phyloP scores from a whole-genome alignment of 2,113 vertebrate genomes.

The Psammodynastes pulverulentus region DNA sequence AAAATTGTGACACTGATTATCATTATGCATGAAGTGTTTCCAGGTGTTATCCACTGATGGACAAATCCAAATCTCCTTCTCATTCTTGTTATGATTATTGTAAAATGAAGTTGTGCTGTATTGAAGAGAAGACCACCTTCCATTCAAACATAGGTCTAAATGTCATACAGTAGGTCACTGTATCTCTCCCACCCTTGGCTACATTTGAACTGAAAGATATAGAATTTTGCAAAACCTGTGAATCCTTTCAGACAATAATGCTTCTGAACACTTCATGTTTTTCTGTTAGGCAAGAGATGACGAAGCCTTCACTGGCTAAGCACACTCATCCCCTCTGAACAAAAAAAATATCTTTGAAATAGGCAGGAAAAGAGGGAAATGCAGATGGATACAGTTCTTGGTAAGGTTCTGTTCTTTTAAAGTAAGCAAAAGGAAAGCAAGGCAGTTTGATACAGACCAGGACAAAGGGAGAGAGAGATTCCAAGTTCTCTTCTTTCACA shows the following conservation, averaged over 20 bases:
- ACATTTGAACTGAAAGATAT: not conserved
- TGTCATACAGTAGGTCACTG: not conserved
- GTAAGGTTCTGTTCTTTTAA: slow-evolving; percentile 16
- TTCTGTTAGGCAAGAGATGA: not conserved
- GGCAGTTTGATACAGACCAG: slow-evolving; percentile 18
- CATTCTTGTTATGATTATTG: not conserved
- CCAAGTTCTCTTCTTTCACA: slow-evolving; percentile 35
- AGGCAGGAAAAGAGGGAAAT: not conserved
- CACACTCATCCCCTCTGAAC: not conserved
- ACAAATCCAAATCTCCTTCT: not conserved
- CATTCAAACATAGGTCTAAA: not conserved
- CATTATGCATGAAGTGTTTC: not conserved
- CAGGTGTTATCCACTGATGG: not conserved
- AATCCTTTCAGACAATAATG: not conserved
- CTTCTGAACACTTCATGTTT: not conserved
- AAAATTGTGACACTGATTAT: not conserved
- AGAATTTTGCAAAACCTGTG: not conserved
- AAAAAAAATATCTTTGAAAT: not conserved
- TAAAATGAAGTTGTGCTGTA: not conserved
- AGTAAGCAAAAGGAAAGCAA: slow-evolving; percentile 20
- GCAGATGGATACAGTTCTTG: not conserved
- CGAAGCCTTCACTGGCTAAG: not conserved
- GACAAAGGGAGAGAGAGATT: not conserved
- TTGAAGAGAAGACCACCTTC: not conserved
- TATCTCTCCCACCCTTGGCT: not conserved